Base-by-base conservation (phyloP, 1,140 invertebrate species). In the Drosophila rufa region DNA sequence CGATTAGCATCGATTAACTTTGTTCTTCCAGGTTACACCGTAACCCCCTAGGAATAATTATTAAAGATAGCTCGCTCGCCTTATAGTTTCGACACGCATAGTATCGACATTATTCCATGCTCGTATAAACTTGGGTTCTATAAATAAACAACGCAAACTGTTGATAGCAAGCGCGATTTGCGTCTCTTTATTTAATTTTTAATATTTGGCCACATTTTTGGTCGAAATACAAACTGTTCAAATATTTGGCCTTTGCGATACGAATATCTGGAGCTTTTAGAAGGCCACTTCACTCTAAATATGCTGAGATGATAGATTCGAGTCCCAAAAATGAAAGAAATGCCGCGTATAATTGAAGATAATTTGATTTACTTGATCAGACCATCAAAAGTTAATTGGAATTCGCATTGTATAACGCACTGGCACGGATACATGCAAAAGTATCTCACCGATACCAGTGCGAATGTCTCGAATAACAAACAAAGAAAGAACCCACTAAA, bases 311-410 rank as follows among this genome's bases (percentile, higher is more conserved):
- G 48, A 51, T 38, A 47, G 59, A 36, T 30, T 45, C 6, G n/a
- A 51, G 30, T 38, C 15, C 0, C n/a, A 9, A 40, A 58, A 58
- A 45, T 57, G 15, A 55, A 56, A 40, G 17, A 55, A 55, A 55
- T 55, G 17, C 33, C 51, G 40, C 17, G 64, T 40, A 48, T 62
- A 67, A 58, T 51, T 50, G 14, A 67, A 40, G 9, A 33, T 70
- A 80, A 81, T 81, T 81, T 55, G n/a, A 82, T 62, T 78, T 73
- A 59, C 51, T 77, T 76, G 64, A 71, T 77, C 50, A 61, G 27
- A 22, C 36, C 53, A 40, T 56, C 53, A 48, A 68, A 68, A 65
- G 65, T 73, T 77, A 80, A 85, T 77, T 85, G 55, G 36, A 65
- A 64, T 25, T 40, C 48, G 30, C 38, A 22, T 62, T 55, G 57